Conservation (phyloP, 1,140 invertebrate species). For the Parapsyche elsis region DNA sequence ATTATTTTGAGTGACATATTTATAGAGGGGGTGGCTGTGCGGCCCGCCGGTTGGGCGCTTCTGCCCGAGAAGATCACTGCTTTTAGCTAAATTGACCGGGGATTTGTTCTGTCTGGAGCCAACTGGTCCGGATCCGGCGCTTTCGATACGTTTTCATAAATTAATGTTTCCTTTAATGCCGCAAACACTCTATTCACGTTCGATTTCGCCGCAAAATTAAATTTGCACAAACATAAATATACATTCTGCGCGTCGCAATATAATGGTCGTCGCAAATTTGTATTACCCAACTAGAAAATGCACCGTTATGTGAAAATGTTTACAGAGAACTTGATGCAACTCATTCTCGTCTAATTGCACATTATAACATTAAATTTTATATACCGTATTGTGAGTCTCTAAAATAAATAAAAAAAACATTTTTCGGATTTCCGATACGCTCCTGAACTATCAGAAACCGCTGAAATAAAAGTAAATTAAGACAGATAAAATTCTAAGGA, state of each 20-base stretch:
- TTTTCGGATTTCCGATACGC: constrained; percentile 2
- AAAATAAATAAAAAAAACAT: neutral
- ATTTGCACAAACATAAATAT: neutral
- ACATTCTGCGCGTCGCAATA: too few relatives aligned
- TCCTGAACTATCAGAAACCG: constrained; percentile 37
- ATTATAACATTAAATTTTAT: too few relatives aligned
- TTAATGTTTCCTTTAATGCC: constrained; percentile 23
- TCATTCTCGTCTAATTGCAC: too few relatives aligned
- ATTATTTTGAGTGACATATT: constrained; percentile 43
- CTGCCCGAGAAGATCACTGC: constrained; percentile 43
- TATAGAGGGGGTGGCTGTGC: neutral
- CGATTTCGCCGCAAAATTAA: neutral
- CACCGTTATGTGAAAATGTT: too few relatives aligned
- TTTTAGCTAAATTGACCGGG: constrained; percentile 55
- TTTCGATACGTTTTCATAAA: constrained; percentile 17
- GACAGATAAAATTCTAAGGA: constrained; percentile 39
- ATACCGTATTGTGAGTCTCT: too few relatives aligned
- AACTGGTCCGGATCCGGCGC: constrained; percentile 32
- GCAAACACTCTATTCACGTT: neutral
- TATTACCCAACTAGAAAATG: too few relatives aligned
- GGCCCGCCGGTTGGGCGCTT: constrained; percentile 23
- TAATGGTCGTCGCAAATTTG: too few relatives aligned
- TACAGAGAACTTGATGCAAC: too few relatives aligned
- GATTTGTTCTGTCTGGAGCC: constrained; percentile 51
- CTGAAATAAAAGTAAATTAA: constrained; percentile 43